phyloP scores from a whole-genome alignment of 2,797 vertebrate species.

The Chiroxiphia lanceolata region DNA sequence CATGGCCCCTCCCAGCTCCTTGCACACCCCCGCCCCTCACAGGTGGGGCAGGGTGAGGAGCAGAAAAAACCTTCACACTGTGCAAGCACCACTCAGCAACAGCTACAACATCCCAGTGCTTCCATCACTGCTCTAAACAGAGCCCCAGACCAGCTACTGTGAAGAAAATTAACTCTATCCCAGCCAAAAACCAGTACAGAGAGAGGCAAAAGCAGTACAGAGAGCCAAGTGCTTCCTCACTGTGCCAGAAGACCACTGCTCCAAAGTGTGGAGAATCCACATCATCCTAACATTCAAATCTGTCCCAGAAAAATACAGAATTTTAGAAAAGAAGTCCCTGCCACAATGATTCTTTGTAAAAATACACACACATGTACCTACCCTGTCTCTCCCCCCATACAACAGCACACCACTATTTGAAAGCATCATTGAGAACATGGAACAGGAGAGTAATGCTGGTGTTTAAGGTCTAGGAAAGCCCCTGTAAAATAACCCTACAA shows the following conservation, averaged over 20 bases:
- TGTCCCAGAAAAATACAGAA: neutral
- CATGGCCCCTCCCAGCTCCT: neutral
- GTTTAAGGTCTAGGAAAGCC: neutral
- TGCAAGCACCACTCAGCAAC: neutral
- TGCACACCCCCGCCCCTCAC: neutral
- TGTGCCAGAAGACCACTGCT: neutral
- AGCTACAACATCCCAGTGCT: neutral
- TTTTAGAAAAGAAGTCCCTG: neutral
- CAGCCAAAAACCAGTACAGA: neutral
- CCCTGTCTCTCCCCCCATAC: neutral
- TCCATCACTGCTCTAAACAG: neutral
- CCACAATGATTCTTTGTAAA: neutral
- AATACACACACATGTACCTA: rapidly evolving
- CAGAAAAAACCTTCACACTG: neutral
- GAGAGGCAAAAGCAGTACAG: neutral
- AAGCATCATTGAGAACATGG: neutral
- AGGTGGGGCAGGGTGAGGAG: neutral
- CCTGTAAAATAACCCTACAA: neutral
- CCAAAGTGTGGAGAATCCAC: neutral
- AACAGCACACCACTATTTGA: neutral
- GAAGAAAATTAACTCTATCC: neutral
- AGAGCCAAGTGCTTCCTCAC: neutral
- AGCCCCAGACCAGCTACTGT: neutral
- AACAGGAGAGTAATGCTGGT: neutral
- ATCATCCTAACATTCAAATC: neutral